Conservation (phyloP, 1,140 invertebrate genomes). For the Drosophila repleta region DNA sequence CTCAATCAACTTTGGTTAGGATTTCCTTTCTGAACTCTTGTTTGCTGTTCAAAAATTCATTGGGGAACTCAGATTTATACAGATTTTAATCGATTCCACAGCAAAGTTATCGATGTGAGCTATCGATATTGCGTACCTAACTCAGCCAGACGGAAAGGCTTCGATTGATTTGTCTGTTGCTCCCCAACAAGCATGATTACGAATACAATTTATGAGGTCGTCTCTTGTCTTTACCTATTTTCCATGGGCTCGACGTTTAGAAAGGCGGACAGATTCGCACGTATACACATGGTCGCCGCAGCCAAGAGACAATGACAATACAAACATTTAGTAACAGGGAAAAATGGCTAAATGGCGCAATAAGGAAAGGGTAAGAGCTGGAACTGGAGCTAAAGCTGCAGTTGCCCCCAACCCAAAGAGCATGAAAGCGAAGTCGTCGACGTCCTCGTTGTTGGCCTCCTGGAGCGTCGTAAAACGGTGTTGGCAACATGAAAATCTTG, state of each 20-base stretch:
- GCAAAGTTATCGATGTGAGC: no score
- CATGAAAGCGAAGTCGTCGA: conserved; percentile 32
- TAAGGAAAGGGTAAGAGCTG: conserved; percentile 16
- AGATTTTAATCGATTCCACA: no score
- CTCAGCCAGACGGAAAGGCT: no score
- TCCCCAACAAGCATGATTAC: no score
- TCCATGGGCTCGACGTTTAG: not conserved
- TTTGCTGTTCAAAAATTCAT: no score
- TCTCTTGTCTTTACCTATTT: no score
- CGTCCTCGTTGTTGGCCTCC: conserved; percentile 14
- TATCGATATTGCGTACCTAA: no score
- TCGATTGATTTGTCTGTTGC: no score
- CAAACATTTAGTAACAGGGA: conserved; percentile 63
- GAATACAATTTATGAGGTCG: no score
- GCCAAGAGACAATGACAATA: conserved; percentile 62
- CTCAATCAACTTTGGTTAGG: no score
- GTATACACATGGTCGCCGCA: conserved; percentile 14
- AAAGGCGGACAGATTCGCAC: conserved; percentile 25
- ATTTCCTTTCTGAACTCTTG: no score
- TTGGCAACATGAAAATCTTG: conserved; percentile 78
- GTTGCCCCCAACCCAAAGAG: conserved; percentile 50
- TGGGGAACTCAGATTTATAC: no score
- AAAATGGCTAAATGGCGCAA: conserved; percentile 62
- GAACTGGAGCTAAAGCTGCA: conserved; percentile 23
- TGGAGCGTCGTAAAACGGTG: conserved; percentile 57